Base-by-base conservation (phyloP, 2,113 vertebrate species). In the Nicator chloris region DNA sequence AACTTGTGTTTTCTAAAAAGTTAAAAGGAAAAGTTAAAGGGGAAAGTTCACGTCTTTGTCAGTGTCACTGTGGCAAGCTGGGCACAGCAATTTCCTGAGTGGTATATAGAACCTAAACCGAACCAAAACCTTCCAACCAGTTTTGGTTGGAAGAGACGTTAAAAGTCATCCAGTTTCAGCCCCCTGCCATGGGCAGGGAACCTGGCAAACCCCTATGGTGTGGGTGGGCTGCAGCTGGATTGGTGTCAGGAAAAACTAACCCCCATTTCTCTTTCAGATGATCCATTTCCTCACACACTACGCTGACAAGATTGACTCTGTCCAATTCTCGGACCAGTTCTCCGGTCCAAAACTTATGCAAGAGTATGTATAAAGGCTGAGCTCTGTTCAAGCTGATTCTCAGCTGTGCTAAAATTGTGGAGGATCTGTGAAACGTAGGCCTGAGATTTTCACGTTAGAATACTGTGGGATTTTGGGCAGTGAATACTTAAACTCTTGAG, bases 311-410 rank as follows among this genome's bases (percentile, higher is more conserved):
- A 99, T 99, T 17, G 99, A 99, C 98, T 99, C 99, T 78, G 98
- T 99, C 98, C 99, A 99, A 98, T 99, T 99, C 97, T 99, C 99
- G 97, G 99, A 99, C 98, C 99, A 99, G 98, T 99, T 99, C 98
- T 99, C 99, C 98, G 99, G 99, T 99, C 99, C 99, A 98, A 99
- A 99, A 98, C 98, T 99, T 99, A 99, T 99, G 99, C 99, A 99
- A 99, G 99, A 99, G 99, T 99, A 98, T 39, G 99, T 98, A 96
- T 86, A 56, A 89, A 73, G 63, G 54, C 75, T 15, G 40, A 91
- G 91, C 37, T 49, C 4, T 54, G 39, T 9, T 57, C 70, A 50
- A 16, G 57, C 7, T 60, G 14, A 5, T 49, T 79, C 30, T 69
- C 66, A 44, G 51, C 44, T 68, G 40, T 39, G 24, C 47, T 68